Conservation (phyloP, 2,797 vertebrate species). For the Tenualosa ilisha region DNA sequence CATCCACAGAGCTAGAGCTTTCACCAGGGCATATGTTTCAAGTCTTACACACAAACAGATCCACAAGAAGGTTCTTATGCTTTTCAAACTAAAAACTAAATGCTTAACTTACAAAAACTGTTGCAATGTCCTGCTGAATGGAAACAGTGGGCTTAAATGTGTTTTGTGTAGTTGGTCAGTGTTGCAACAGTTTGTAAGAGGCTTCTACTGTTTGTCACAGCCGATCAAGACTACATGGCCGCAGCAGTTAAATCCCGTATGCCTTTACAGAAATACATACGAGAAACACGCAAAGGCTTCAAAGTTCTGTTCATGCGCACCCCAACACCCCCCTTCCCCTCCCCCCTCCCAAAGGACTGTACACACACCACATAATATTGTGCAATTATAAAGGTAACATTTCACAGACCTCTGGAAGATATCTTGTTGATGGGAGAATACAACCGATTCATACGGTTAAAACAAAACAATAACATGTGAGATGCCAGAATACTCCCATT, state of each 20-base stretch:
- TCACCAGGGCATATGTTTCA: not conserved
- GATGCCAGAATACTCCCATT: not conserved
- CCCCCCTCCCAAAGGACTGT: not conserved
- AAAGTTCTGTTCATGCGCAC: not conserved
- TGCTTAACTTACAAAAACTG: no score
- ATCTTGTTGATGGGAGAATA: not conserved
- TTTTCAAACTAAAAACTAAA: not conserved
- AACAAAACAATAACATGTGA: not conserved
- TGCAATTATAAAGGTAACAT: not conserved
- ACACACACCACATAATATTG: not conserved
- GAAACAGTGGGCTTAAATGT: not conserved
- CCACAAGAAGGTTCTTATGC: not conserved
- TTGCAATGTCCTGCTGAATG: not conserved
- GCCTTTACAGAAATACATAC: not conserved
- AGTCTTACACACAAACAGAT: not conserved
- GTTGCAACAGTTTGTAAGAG: not conserved
- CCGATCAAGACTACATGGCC: not conserved
- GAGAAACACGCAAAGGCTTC: not conserved
- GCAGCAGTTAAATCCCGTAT: not conserved
- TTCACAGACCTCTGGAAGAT: not conserved
- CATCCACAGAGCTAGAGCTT: conserved; percentile 6
- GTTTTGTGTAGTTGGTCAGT: not conserved
- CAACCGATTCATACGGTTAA: not conserved
- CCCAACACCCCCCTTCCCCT: not conserved
- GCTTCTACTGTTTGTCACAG: not conserved